phyloP scores from a whole-genome alignment of 2,797 vertebrate genomes.

The Coendou prehensilis region DNA sequence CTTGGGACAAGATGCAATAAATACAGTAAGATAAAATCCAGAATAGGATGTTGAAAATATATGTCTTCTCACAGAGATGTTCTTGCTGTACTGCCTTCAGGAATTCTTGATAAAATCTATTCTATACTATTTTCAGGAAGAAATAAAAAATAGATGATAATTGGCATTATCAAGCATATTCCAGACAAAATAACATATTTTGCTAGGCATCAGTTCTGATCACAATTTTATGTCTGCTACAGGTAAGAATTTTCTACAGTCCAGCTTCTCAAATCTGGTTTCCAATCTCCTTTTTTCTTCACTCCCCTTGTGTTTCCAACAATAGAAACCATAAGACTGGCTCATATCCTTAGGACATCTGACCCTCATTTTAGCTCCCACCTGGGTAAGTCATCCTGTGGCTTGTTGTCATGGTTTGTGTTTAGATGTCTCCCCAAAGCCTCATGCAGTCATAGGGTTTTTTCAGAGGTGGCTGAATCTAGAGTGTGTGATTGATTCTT shows the following conservation, averaged over 20 bases:
- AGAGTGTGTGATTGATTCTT: background rate
- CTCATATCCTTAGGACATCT: background rate
- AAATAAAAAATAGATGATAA: background rate
- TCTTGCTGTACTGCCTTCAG: background rate
- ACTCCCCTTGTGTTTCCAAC: background rate
- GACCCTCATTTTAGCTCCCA: background rate
- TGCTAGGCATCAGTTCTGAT: background rate
- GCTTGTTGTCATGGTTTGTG: background rate
- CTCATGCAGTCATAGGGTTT: background rate
- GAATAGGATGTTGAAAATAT: background rate
- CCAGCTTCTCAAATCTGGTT: slow-evolving; percentile 39
- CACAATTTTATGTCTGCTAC: slow-evolving; percentile 1
- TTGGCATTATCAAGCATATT: background rate
- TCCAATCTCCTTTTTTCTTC: slow-evolving; percentile 15
- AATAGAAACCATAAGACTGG: background rate
- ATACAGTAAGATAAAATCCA: background rate
- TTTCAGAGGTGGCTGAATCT: background rate
- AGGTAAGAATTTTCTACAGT: slow-evolving; percentile 13
- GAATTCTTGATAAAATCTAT: slow-evolving; percentile 35
- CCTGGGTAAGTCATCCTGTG: background rate
- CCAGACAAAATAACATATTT: slow-evolving; percentile 18
- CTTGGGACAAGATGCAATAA: background rate
- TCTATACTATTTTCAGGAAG: background rate
- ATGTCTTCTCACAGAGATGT: background rate
- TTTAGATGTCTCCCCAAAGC: background rate